Evolutionary conservation across 2,113 vertebrate genomes (phyloP).

Genomic region (Megaceryle maxima): DNA sequence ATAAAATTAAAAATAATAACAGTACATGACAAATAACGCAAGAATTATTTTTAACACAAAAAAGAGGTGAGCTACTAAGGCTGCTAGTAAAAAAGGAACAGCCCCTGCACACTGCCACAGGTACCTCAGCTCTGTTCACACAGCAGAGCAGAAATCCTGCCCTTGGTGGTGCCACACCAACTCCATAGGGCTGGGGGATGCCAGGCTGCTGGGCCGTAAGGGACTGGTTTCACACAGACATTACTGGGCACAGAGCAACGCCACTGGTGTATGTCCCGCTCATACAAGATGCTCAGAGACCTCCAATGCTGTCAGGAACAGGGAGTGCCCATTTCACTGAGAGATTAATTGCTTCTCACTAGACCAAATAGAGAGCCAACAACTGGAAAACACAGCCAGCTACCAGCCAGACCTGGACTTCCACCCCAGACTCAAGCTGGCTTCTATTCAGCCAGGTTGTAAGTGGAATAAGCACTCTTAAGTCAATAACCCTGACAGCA

Average conservation of each 20-base stretch:
- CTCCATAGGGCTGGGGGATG: neutral
- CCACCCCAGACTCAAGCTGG: neutral
- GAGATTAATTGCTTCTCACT: neutral
- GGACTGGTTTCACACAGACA: neutral
- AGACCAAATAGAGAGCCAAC: neutral
- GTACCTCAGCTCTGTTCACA: neutral
- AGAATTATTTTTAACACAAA: neutral
- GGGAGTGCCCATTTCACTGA: neutral
- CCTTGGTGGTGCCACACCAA: rapidly evolving
- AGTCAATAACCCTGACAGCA: neutral
- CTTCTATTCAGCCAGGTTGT: neutral
- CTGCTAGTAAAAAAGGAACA: neutral
- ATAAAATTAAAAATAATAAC: neutral
- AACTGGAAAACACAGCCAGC: neutral
- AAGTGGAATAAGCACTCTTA: neutral
- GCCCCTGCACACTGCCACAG: neutral
- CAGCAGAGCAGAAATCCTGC: neutral
- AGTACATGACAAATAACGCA: neutral
- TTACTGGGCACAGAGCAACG: neutral
- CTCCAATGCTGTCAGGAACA: neutral
- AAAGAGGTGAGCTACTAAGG: neutral
- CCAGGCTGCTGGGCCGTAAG: neutral
- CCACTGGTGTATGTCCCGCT: neutral
- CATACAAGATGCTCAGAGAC: neutral
- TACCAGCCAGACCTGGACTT: neutral